A percentile compares a stretch with the other conserved stretches of the same genome.
Conservation (phyloP, 2,888 invertebrate genomes). For the Trissolcus japonicus region DNA sequence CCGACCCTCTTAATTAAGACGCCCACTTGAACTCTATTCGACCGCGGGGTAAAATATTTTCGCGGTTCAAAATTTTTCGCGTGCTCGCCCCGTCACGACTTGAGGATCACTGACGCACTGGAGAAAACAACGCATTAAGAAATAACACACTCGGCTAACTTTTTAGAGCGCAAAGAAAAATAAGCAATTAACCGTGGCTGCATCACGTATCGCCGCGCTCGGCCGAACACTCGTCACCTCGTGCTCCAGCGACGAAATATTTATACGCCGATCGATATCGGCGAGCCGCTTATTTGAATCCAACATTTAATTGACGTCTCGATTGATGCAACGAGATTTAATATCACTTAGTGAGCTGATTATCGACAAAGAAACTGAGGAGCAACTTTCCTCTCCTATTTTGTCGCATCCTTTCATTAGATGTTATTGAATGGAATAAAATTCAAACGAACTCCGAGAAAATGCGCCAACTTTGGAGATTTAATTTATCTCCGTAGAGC, state of each 20-base stretch:
- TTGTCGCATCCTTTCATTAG: neutral
- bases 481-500: no score
- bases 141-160: slow-evolving; percentile 41
- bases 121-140: slow-evolving; percentile 26
- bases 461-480: no score
- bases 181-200: slow-evolving; percentile 44
- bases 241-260: slow-evolving; percentile 15
- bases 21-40: no score
- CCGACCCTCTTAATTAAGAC: no score
- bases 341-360: no score
- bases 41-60: slow-evolving; percentile 1
- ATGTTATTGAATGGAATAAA: no score
- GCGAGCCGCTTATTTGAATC: slow-evolving; percentile 5
- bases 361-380: no score
- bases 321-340: neutral
- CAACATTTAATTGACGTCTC: neutral
- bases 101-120: slow-evolving; percentile 27
- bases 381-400: neutral
- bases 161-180: slow-evolving; percentile 53
- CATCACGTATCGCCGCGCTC: slow-evolving; percentile 35
- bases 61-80: slow-evolving; percentile 11
- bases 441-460: no score
- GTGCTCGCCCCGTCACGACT: slow-evolving; percentile 22
- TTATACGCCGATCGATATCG: slow-evolving; percentile 34
- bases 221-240: slow-evolving; percentile 24